A percentile compares a stretch with the other conserved stretches of the same genome.
phyloP scores from a whole-genome alignment of 2,888 invertebrate species.

The Pyrrhosoma nymphula region DNA sequence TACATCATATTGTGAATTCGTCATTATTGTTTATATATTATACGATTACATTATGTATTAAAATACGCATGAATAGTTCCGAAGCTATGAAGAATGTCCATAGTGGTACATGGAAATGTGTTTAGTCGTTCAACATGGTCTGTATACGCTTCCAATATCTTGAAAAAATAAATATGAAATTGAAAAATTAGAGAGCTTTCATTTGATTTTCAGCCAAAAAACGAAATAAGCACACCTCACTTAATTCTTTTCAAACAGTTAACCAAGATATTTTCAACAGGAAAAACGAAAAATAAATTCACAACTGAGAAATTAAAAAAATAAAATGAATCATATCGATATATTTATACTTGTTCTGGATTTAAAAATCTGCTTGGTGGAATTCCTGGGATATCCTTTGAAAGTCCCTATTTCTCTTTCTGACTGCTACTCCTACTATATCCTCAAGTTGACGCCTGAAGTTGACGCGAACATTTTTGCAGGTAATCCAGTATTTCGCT shows the following conservation, averaged over 20 bases:
- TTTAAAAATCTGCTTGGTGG: not conserved
- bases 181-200: slow-evolving; percentile 18
- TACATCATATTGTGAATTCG: slow-evolving; percentile 49
- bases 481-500: not conserved
- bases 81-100: slow-evolving; percentile 66
- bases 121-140: slow-evolving; percentile 63
- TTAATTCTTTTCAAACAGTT: not conserved
- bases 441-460: not conserved
- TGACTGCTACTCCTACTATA: not conserved
- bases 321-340: too few relatives aligned
- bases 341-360: too few relatives aligned
- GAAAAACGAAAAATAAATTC: too few relatives aligned
- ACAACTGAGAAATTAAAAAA: too few relatives aligned
- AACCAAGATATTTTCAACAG: too few relatives aligned
- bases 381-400: not conserved
- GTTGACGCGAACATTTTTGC: too few relatives aligned
- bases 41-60: slow-evolving; percentile 60
- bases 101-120: slow-evolving; percentile 63
- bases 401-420: not conserved
- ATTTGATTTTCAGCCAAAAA: slow-evolving; percentile 29
- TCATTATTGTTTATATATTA: slow-evolving; percentile 57
- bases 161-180: slow-evolving; percentile 62
- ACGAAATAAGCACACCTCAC: not conserved
- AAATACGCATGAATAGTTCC: slow-evolving; percentile 53
- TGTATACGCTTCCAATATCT: slow-evolving; percentile 65